These are phyloP conservation scores for Chloroclystis v-ata DNA, from an alignment of 2,888 invertebrate species.

Conservation along the genomic window DNA sequence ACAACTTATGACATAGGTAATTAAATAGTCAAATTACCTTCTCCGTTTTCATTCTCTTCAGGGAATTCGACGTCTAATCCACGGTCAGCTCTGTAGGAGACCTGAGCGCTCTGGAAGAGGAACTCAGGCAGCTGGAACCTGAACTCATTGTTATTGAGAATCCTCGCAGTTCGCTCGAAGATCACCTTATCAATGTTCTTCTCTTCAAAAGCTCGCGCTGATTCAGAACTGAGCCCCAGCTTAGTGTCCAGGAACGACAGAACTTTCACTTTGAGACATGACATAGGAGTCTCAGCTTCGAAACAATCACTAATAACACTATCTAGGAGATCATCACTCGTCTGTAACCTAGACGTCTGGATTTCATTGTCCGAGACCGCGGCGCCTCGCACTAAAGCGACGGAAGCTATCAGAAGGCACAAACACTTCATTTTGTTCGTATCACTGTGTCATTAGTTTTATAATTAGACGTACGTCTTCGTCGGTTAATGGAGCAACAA, in stretches of 20 bases:
- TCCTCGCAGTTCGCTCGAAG: constrained; percentile 83
- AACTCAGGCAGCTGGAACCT: constrained; percentile 84
- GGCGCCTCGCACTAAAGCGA: constrained; percentile 67
- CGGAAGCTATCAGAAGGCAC: constrained; percentile 72
- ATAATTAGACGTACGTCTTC: constrained; percentile 69
- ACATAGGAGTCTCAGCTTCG: constrained; percentile 80
- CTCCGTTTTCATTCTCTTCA: constrained; percentile 71
- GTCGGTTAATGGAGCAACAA: constrained; percentile 74
- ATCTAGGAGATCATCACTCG: constrained; percentile 83
- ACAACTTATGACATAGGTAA: no score
- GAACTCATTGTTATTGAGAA: constrained; percentile 86
- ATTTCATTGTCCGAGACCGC: constrained; percentile 78
- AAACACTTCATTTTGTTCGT: constrained; percentile 69
- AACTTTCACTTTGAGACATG: constrained; percentile 87
- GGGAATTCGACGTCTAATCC: constrained; percentile 82
- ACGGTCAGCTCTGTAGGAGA: constrained; percentile 81
- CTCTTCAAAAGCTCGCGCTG: constrained; percentile 79
- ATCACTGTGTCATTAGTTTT: constrained; percentile 70
- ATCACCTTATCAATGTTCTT: constrained; percentile 85
- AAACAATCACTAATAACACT: constrained; percentile 86
- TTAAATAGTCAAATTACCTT: constrained; percentile 58
- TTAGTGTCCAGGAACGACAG: constrained; percentile 85
- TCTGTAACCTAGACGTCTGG: constrained; percentile 75
- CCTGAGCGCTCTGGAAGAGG: constrained; percentile 81
- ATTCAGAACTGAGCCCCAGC: constrained; percentile 80